Percentiles rank a stretch among this genome's conserved stretches.
Evolutionary conservation across 2,113 vertebrate species (phyloP).

Genomic region (Carollia perspicillata): DNA sequence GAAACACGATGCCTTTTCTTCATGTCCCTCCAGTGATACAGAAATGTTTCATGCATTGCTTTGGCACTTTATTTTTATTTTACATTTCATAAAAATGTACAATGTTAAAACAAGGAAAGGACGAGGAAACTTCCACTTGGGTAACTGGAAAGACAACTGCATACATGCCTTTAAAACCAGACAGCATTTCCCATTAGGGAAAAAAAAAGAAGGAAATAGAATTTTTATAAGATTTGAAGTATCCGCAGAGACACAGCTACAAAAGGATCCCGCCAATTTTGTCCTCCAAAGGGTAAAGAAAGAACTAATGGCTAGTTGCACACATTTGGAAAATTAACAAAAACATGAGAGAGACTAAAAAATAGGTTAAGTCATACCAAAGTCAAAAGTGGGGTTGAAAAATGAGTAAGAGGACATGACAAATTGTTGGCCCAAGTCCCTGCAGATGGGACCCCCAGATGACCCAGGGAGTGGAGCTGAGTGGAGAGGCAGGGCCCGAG

Average conservation of each 20-base stretch:
- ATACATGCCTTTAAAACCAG: not conserved
- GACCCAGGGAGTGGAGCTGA: not conserved
- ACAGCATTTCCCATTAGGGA: conserved; percentile 21
- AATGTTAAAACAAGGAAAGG: not conserved
- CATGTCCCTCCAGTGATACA: not conserved
- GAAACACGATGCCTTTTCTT: conserved; percentile 13
- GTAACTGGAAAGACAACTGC: not conserved
- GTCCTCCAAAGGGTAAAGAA: conserved; percentile 37
- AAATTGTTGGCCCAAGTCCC: not conserved
- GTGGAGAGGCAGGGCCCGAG: not conserved
- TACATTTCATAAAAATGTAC: not conserved
- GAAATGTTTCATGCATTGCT: not conserved
- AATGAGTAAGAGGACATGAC: not conserved
- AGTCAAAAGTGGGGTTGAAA: conserved; percentile 34
- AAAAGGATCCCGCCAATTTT: conserved; percentile 19
- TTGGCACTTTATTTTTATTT: conserved; percentile 13
- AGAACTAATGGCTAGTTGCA: not conserved
- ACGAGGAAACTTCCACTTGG: not conserved
- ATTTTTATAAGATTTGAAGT: conserved; percentile 50
- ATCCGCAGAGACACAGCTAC: conserved; percentile 23
- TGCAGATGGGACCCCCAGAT: not conserved
- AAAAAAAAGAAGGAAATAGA: not conserved
- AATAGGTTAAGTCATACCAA: conserved; percentile 37
- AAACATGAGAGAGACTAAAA: conserved; percentile 19
- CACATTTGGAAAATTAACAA: conserved; percentile 52